phyloP scores from a whole-genome alignment of 2,113 vertebrate species.

The Cavia aperea region DNA sequence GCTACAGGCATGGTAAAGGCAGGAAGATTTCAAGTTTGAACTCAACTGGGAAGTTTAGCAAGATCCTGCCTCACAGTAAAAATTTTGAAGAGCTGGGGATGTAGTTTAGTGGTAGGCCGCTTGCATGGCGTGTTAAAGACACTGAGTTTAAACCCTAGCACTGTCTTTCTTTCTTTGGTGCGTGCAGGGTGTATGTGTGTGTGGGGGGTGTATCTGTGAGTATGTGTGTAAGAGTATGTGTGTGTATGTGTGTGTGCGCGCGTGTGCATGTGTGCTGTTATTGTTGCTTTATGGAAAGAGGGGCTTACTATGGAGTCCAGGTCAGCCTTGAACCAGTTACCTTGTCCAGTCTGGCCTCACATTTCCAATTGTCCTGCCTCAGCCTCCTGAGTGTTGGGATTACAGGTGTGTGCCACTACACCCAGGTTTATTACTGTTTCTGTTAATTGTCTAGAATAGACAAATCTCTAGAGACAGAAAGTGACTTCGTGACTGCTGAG shows the following conservation, averaged over 20 bases:
- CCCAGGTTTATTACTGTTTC: not conserved
- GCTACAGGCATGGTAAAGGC: not conserved
- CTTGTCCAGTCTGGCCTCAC: not conserved
- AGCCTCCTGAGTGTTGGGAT: not conserved
- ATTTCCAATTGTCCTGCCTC: not conserved
- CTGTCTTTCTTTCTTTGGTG: not conserved
- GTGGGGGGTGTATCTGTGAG: not conserved
- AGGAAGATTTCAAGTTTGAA: not conserved
- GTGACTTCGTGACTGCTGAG: accelerated
- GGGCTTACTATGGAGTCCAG: not conserved
- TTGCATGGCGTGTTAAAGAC: too few species aligned
- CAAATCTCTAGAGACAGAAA: not conserved
- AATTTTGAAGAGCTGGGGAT: not conserved
- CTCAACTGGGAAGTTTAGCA: not conserved
- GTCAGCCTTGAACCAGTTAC: not conserved
- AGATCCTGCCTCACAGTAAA: not conserved
- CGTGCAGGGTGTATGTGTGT: too few species aligned
- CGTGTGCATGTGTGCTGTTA: not conserved
- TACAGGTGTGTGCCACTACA: too few species aligned
- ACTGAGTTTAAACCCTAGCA: not conserved
- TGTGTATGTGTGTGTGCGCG: not conserved
- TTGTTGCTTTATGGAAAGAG: not conserved
- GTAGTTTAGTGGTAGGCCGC: not conserved
- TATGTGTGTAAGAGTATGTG: not conserved
- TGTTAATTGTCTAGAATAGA: not conserved